phyloP scores from a whole-genome alignment of 2,888 invertebrate species.

The Eucera pruinosa region DNA sequence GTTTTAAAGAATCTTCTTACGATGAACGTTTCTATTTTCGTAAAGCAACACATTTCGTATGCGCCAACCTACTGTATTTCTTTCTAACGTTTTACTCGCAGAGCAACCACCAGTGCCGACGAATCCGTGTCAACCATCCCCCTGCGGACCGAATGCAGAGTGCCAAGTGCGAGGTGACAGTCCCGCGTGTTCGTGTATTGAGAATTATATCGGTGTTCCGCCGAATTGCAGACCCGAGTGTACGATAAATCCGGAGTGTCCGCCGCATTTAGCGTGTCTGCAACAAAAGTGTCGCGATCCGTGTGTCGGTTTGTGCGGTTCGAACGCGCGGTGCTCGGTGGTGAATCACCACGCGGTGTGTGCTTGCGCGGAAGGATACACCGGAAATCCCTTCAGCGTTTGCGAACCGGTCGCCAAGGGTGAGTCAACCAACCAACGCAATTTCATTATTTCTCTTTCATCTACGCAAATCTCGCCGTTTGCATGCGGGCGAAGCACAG shows the following conservation, averaged over 20 bases:
- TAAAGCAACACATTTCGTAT: too few relatives aligned
- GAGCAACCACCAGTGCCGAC: constrained; percentile 69
- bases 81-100: constrained; percentile 8
- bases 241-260: constrained; percentile 86
- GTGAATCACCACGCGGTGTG: constrained; percentile 87
- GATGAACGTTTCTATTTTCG: too few relatives aligned
- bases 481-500: constrained; percentile 67
- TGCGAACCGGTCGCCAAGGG: constrained; percentile 80
- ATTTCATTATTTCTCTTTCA: constrained; percentile 8
- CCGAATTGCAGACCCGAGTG: constrained; percentile 87
- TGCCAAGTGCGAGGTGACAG: constrained; percentile 86
- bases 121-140: constrained; percentile 86
- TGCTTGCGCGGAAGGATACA: constrained; percentile 85
- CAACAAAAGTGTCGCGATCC: constrained; percentile 88
- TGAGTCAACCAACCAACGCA: constrained; percentile 65
- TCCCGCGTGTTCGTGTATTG: constrained; percentile 86
- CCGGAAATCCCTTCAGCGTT: constrained; percentile 86
- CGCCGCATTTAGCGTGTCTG: constrained; percentile 86
- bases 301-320: constrained; percentile 86
- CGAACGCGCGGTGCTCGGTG: constrained; percentile 86
- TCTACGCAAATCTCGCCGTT: constrained; percentile 48
- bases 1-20: too few relatives aligned
- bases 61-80: too few relatives aligned
- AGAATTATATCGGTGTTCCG: constrained; percentile 86
- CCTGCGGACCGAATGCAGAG: constrained; percentile 86